Percentiles rank a stretch among this genome's conserved stretches.
phyloP scores from a whole-genome alignment of 2,797 vertebrate genomes.

The Hephaestus fuliginosus region DNA sequence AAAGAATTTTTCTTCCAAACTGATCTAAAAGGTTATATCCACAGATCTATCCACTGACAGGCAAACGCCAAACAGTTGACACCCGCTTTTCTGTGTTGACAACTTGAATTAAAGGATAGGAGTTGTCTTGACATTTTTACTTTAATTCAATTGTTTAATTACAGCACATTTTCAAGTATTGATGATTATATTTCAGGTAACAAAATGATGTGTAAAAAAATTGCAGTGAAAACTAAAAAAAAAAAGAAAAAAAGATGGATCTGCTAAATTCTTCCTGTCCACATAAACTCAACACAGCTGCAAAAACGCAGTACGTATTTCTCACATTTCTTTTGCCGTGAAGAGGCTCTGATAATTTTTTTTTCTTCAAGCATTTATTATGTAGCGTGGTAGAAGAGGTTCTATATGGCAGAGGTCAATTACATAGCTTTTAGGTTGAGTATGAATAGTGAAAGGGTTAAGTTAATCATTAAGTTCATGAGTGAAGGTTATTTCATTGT shows the following conservation, averaged over 20 bases:
- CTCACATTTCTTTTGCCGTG: background rate
- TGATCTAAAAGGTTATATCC: background rate
- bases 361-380: slow-evolving; percentile 17
- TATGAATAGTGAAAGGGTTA: slow-evolving; percentile 49
- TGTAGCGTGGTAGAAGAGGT: slow-evolving; percentile 1
- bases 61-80: background rate
- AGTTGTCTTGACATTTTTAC: too few relatives aligned
- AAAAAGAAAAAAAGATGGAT: too few relatives aligned
- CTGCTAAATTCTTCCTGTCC: background rate
- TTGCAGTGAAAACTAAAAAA: too few relatives aligned
- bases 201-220: background rate
- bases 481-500: slow-evolving; percentile 59
- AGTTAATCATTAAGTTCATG: slow-evolving; percentile 51
- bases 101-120: background rate
- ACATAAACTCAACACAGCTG: background rate
- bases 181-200: background rate
- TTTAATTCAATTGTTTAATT: too few relatives aligned
- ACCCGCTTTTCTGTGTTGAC: background rate
- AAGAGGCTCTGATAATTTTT: background rate
- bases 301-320: background rate
- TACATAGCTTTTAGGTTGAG: slow-evolving; percentile 40
- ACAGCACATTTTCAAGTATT: too few relatives aligned
- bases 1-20: background rate
- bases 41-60: background rate
- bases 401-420: slow-evolving; percentile 15